Base-by-base conservation (phyloP, 2,888 invertebrate genomes). In the Xestia rhomboidea region DNA sequence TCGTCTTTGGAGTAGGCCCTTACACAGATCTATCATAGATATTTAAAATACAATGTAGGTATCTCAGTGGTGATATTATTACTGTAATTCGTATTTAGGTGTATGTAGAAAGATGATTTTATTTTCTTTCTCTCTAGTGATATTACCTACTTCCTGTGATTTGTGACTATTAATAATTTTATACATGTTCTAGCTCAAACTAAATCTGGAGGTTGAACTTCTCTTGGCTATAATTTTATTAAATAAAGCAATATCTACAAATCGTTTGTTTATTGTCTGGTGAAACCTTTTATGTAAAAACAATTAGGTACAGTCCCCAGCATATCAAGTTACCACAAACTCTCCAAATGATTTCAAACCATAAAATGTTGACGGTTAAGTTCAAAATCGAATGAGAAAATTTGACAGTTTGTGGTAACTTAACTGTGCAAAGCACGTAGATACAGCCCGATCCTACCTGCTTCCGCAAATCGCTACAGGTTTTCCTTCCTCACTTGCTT, bases 91-190 rank as follows among this genome's bases (percentile, higher is more conserved):
- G 88, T 93, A 90, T 88, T 91, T 94, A 94, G 93, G 87, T 87
- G 88, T 92, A 92, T 90, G 89, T 92, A 93, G 91, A 90, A 91
- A 92, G 88, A 93, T 88, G 77, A 88, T 91, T 92, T 93, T 93
- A 91, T 93, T 94, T 93, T 87, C 92, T 94, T 91, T 94, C 89
- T 90, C 90, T 93, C 91, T 93, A 94, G 94, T 92, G 91, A 93
- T 92, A 91, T 90, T 83, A 90, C 89, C 92, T 91, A 95, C 93
- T 95, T 96, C 95, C 95, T 96, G 96, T 96, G 95, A 96, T 96
- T 95, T 93, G 92, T 95, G 93, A 95, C 94, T 95, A 94, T 94
- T 94, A 90, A 94, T 94, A 95, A 94, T 95, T 96, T 95, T 96
- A 93, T 95, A 96, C 95, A 91, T 93, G 93, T 94, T 94, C 91